Evolutionary conservation across 2,797 vertebrate genomes (phyloP).

Genomic region (Cheirogaleus major): DNA sequence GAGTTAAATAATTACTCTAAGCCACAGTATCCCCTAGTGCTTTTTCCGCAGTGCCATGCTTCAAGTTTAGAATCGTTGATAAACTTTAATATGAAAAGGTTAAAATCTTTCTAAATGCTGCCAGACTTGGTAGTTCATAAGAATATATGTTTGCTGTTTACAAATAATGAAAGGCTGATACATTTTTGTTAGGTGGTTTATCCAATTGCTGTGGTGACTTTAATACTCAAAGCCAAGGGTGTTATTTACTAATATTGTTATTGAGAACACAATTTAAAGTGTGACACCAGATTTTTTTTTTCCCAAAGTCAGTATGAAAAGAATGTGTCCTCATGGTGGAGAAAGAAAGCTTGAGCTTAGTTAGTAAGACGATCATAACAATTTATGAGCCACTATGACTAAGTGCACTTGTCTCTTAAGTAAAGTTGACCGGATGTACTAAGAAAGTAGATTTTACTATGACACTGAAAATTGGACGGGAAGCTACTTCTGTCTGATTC

Average conservation of each 20-base stretch:
- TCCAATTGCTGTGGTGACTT: not conserved
- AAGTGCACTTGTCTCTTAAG: not conserved
- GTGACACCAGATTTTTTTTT: not conserved
- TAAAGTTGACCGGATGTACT: not conserved
- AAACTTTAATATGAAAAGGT: slow-evolving; percentile 68
- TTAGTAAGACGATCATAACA: not conserved
- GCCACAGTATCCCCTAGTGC: not conserved
- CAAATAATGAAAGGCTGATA: slow-evolving; percentile 49
- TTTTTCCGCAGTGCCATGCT: slow-evolving; percentile 38
- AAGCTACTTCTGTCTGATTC: not conserved
- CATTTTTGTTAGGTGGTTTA: not conserved
- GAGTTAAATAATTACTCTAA: slow-evolving; percentile 59
- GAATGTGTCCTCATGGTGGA: not conserved
- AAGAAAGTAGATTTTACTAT: not conserved
- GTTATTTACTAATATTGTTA: not conserved
- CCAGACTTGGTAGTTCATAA: slow-evolving; percentile 19
- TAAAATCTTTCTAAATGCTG: slow-evolving; percentile 66
- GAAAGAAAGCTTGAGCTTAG: not conserved
- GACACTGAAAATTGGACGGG: not conserved
- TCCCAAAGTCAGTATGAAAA: not conserved
- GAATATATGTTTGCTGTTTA: slow-evolving; percentile 39
- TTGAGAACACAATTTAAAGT: not conserved
- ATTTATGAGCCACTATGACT: not conserved
- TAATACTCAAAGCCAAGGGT: not conserved
- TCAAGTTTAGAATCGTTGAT: slow-evolving; percentile 56